Conservation (phyloP, 2,113 vertebrate species). For the Hyla sarda region DNA sequence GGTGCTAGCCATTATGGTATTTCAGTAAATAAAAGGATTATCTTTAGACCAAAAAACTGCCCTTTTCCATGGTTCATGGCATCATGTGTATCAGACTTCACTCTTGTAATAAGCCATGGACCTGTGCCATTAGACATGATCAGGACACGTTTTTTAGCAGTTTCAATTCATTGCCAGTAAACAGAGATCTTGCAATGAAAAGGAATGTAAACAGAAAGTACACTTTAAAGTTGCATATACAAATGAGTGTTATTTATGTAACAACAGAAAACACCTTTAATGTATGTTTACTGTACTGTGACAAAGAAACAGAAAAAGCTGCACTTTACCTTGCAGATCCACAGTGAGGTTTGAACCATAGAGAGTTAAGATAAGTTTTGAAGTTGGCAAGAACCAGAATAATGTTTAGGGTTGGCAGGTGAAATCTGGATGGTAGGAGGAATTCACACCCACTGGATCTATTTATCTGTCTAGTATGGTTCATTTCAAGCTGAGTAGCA, state of each 20-base stretch:
- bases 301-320: not conserved
- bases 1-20: too few relatives aligned
- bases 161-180: too few relatives aligned
- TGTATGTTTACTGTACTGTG: not conserved
- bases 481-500: not conserved
- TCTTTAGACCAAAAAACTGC: not conserved
- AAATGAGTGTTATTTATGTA: too few relatives aligned
- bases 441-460: not conserved
- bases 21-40: too few relatives aligned
- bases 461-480: not conserved
- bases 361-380: not conserved
- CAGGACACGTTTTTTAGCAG: too few relatives aligned
- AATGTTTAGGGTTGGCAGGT: slow-evolving; percentile 15
- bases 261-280: not conserved
- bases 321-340: not conserved
- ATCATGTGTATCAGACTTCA: too few relatives aligned
- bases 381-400: not conserved
- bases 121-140: too few relatives aligned
- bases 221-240: too few relatives aligned
- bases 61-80: too few relatives aligned
- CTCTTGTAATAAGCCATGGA: too few relatives aligned
- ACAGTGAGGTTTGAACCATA: not conserved
- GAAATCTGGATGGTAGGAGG: slow-evolving; percentile 23
- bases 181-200: not conserved
- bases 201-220: too few relatives aligned